Evolutionary conservation across 2,113 vertebrate species (phyloP).

Genomic region (Pelecanus crispus): DNA sequence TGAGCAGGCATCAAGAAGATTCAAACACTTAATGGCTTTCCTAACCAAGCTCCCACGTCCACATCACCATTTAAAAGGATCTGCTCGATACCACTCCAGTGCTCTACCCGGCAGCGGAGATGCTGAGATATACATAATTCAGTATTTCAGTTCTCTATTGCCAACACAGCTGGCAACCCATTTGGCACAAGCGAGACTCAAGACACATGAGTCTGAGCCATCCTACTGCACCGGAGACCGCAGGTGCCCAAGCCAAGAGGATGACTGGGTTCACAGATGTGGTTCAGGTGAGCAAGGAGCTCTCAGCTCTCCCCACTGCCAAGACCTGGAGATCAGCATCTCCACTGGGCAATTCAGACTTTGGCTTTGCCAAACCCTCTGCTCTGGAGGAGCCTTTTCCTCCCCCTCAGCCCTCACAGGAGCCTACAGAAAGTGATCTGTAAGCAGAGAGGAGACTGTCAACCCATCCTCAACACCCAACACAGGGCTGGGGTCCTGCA

Average conservation of each 20-base stretch:
- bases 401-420: not conserved
- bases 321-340: not conserved
- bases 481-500: not conserved
- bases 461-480: not conserved
- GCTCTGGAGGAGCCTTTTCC: not conserved
- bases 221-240: not conserved
- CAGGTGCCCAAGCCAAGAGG: not conserved
- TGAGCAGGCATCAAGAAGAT: constrained; percentile 33
- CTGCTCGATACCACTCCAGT: not conserved
- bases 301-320: not conserved
- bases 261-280: not conserved
- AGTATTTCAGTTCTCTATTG: not conserved
- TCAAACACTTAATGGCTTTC: constrained; percentile 53
- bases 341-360: not conserved
- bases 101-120: constrained; percentile 1
- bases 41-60: not conserved
- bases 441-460: not conserved
- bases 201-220: not conserved
- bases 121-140: constrained; percentile 1
- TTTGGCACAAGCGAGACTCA: not conserved
- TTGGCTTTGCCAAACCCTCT: not conserved
- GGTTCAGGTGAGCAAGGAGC: not conserved
- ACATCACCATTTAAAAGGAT: constrained; percentile 11
- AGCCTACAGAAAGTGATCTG: not conserved
- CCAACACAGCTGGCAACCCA: not conserved